These are phyloP conservation scores for Gila robusta DNA, from an alignment of 2,797 vertebrate genomes.

Conservation along the genomic window DNA sequence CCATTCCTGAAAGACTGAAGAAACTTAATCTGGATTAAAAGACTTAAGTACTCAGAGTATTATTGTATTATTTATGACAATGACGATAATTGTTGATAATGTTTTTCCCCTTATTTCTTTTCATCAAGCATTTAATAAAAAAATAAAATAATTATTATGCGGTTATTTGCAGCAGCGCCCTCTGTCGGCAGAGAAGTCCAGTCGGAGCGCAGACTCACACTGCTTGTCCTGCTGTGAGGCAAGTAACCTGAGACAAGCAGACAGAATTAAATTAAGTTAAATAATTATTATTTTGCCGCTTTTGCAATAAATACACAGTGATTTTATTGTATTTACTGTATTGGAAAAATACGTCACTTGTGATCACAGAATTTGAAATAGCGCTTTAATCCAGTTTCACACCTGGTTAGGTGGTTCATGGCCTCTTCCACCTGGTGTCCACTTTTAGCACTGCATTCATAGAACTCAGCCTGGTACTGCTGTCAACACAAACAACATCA, in stretches of 20 bases:
- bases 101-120: too few species aligned
- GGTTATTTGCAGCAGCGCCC: slow-evolving; percentile 72
- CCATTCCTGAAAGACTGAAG: too few species aligned
- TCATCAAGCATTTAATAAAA: too few species aligned
- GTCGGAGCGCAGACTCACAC: slow-evolving; percentile 68
- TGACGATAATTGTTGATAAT: too few species aligned
- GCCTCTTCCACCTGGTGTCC: slow-evolving; percentile 79
- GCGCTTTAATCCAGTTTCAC: slow-evolving; percentile 46
- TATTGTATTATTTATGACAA: too few species aligned
- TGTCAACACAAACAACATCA: slow-evolving; percentile 63
- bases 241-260: slow-evolving; percentile 68
- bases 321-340: background rate
- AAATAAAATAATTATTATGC: too few species aligned
- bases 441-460: slow-evolving; percentile 84
- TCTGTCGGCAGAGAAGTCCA: slow-evolving; percentile 48
- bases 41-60: too few species aligned
- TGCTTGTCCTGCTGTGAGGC: slow-evolving; percentile 69
- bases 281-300: background rate
- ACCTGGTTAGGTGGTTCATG: slow-evolving; percentile 84
- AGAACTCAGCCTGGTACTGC: slow-evolving; percentile 84
- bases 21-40: too few species aligned
- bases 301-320: too few species aligned
- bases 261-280: background rate
- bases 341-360: background rate
- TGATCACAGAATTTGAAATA: background rate